Conservation (phyloP, 2,797 vertebrate genomes). For the Graptemys geographica region DNA sequence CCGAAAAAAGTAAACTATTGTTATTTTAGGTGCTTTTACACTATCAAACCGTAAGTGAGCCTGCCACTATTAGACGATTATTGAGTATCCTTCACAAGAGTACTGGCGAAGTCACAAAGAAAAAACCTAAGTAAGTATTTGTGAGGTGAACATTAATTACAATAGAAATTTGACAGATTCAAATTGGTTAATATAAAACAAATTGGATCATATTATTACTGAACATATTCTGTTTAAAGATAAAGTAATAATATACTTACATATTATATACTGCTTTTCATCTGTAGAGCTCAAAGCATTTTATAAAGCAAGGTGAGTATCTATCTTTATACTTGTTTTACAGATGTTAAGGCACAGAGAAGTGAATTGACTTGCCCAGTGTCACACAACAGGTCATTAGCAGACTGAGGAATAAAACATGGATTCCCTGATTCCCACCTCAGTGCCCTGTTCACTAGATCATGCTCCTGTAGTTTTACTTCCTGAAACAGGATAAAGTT, state of each 20-base stretch:
- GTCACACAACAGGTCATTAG: neutral
- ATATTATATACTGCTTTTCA: slow-evolving; percentile 15
- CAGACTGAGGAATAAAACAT: neutral
- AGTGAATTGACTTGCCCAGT: neutral
- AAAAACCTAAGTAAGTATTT: slow-evolving; percentile 96
- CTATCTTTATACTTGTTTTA: neutral
- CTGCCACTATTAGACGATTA: slow-evolving; percentile 92
- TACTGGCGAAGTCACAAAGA: slow-evolving; percentile 96
- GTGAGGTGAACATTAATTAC: slow-evolving; percentile 25
- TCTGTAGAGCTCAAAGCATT: slow-evolving; percentile 4
- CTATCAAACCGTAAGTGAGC: slow-evolving; percentile 97
- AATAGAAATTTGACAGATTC: neutral
- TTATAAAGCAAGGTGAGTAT: neutral
- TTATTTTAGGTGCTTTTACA: slow-evolving; percentile 91
- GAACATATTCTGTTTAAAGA: neutral
- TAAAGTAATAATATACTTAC: neutral
- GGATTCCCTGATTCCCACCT: neutral
- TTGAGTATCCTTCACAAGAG: slow-evolving; percentile 95
- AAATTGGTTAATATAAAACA: neutral
- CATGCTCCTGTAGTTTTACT: neutral
- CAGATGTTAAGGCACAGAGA: neutral
- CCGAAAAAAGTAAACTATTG: slow-evolving; percentile 3
- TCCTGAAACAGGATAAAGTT: neutral
- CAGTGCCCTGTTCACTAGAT: neutral
- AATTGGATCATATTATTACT: neutral